phyloP scores from a whole-genome alignment of 2,888 invertebrate genomes.

The Drosophila mayaguana region DNA sequence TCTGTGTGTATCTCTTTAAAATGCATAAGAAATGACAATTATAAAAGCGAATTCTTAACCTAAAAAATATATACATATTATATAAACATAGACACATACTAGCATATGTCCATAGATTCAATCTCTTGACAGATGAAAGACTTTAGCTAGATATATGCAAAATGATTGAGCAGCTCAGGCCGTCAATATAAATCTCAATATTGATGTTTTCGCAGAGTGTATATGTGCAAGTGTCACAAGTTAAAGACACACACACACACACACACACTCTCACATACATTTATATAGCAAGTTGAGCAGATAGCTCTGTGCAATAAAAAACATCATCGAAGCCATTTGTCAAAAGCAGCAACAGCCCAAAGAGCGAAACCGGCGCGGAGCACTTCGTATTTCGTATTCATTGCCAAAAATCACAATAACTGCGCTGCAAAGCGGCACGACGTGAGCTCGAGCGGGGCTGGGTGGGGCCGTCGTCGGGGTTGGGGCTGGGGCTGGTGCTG shows the following conservation, averaged over 20 bases:
- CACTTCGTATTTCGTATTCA: constrained; percentile 71
- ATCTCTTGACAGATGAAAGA: too few species aligned
- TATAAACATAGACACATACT: too few species aligned
- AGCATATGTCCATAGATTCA: too few species aligned
- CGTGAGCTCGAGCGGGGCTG: not conserved
- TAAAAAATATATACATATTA: too few species aligned
- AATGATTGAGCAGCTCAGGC: not conserved
- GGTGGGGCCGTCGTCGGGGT: too few species aligned
- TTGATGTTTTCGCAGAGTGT: constrained; percentile 11
- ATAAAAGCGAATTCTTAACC: too few species aligned
- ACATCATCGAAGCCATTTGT: constrained; percentile 79
- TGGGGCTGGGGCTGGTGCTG: not conserved
- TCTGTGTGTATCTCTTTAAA: not conserved
- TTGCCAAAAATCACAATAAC: constrained; percentile 79
- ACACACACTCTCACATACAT: not conserved
- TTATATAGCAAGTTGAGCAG: constrained; percentile 44
- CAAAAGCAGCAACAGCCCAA: constrained; percentile 61
- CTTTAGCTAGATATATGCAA: too few species aligned
- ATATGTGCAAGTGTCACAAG: constrained; percentile 38
- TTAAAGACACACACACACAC: constrained; percentile 16
- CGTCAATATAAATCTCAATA: too few species aligned
- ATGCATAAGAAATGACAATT: too few species aligned
- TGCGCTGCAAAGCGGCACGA: constrained; percentile 19
- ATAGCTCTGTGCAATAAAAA: constrained; percentile 74
- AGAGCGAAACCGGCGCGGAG: constrained; percentile 14